phyloP scores from a whole-genome alignment of 2,888 invertebrate genomes.

The Coelogynopora nodosa region DNA sequence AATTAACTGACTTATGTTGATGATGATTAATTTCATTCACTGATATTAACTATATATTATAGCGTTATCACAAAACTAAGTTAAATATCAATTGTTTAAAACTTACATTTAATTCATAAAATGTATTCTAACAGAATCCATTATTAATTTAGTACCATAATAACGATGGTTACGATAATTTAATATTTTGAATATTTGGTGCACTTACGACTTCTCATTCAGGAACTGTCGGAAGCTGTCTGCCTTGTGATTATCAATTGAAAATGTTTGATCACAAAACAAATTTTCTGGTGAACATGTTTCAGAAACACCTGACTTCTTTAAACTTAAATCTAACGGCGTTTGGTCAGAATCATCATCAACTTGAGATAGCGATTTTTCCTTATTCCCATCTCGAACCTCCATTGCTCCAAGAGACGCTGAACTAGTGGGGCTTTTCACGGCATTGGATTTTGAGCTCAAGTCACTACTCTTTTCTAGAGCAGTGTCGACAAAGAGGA shows the following conservation, averaged over 20 bases:
- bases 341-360: background rate
- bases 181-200: too few relatives aligned
- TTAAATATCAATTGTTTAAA: too few relatives aligned
- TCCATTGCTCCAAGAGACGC: background rate
- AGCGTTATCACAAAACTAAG: too few relatives aligned
- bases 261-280: background rate
- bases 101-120: too few relatives aligned
- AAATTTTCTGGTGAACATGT: background rate
- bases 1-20: too few relatives aligned
- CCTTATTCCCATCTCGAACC: background rate
- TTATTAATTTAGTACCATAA: too few relatives aligned
- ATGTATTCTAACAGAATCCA: too few relatives aligned
- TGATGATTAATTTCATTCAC: too few relatives aligned
- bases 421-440: background rate
- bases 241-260: background rate
- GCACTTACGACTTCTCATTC: background rate
- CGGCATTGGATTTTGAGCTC: background rate
- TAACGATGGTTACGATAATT: too few relatives aligned
- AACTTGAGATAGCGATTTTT: background rate
- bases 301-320: background rate
- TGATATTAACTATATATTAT: too few relatives aligned
- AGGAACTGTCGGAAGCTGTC: background rate
- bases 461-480: background rate
- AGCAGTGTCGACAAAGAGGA: background rate
- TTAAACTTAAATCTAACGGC: conserved; percentile 11